A percentile compares a stretch with the other conserved stretches of the same genome.
Evolutionary conservation across 2,888 invertebrate genomes (phyloP).

Genomic region (Tipula unca): DNA sequence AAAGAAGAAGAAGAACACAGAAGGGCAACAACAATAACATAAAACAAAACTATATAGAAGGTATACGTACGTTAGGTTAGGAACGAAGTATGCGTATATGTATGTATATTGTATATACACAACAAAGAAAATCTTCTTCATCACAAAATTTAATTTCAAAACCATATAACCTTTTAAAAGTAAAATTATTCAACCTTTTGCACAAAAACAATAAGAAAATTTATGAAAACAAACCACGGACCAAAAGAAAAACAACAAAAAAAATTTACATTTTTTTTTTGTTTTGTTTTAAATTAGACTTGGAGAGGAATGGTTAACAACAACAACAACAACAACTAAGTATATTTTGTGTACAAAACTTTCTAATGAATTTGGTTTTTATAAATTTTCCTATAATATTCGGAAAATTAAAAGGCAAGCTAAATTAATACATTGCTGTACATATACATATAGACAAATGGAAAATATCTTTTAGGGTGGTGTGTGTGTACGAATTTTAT

Average conservation of each 20-base stretch:
- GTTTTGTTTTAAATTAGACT: not conserved
- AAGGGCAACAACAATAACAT: not conserved
- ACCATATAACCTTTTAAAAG: not conserved
- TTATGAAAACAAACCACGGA: not conserved
- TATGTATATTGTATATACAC: no score
- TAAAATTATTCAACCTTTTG: not conserved
- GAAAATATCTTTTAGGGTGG: not conserved
- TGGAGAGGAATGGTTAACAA: not conserved
- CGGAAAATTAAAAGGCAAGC: not conserved
- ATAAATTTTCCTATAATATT: not conserved
- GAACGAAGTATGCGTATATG: not conserved
- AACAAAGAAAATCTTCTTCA: not conserved
- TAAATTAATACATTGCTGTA: not conserved
- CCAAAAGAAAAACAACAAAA: not conserved
- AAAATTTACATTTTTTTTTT: not conserved
- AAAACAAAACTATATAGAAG: not conserved
- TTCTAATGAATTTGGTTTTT: not conserved
- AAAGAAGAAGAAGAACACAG: not conserved
- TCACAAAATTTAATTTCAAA: not conserved
- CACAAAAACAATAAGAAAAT: not conserved
- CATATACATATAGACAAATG: not conserved
- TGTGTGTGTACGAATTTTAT: not conserved
- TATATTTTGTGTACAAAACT: not conserved
- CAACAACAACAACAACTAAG: no score
- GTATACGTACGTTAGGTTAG: not conserved